phyloP scores from a whole-genome alignment of 2,888 invertebrate species.

The Parnassius orleans region DNA sequence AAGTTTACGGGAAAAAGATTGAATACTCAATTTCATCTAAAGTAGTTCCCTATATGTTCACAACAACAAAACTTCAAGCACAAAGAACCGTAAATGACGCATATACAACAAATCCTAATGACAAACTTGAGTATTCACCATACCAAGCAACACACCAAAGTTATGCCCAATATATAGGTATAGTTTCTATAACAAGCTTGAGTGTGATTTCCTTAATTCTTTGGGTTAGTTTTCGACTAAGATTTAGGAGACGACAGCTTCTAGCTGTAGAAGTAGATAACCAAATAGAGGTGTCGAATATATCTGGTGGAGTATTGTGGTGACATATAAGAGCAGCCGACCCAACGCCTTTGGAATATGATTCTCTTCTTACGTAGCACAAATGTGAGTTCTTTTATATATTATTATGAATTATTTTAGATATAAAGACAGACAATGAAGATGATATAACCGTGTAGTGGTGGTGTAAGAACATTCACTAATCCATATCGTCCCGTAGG shows the following conservation, averaged over 20 bases:
- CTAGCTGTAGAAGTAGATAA: conserved; percentile 54
- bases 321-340: conserved; percentile 83
- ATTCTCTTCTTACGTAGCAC: conserved; percentile 79
- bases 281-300: conserved; percentile 83
- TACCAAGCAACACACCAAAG: conserved; percentile 57
- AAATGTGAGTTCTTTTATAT: conserved; percentile 58
- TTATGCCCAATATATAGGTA: conserved; percentile 76
- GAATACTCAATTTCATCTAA: conserved; percentile 51
- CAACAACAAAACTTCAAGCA: conserved; percentile 39
- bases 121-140: conserved; percentile 63
- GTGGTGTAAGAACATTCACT: no score
- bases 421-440: no score
- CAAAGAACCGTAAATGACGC: conserved; percentile 42
- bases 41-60: conserved; percentile 27
- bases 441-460: no score
- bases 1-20: conserved; percentile 60
- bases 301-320: conserved; percentile 85
- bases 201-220: conserved; percentile 79
- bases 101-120: conserved; percentile 51
- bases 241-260: conserved; percentile 61
- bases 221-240: conserved; percentile 71
- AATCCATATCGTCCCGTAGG: no score
- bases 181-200: conserved; percentile 78
- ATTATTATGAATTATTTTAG: not conserved
- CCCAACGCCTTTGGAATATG: conserved; percentile 81